Conservation (phyloP, 1,140 invertebrate species). For the Drosophila athabasca region DNA sequence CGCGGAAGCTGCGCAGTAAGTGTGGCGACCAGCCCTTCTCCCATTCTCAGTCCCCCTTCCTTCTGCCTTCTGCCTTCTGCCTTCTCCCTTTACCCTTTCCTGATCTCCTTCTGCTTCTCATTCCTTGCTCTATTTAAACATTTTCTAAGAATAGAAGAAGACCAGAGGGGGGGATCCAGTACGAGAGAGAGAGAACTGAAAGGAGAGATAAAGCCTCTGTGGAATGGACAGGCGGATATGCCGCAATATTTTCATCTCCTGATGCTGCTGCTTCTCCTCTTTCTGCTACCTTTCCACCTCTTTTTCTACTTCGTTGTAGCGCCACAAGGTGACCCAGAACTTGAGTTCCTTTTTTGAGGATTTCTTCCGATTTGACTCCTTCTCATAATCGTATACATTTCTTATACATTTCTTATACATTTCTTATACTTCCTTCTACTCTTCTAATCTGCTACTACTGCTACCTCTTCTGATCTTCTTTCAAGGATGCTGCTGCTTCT, state of each 20-base stretch:
- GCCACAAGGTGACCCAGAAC: no score
- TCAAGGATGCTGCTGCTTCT: no score
- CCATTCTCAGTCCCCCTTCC: conserved; percentile 6
- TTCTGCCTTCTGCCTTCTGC: no score
- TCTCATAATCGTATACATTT: no score
- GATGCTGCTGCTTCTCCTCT: conserved; percentile 1
- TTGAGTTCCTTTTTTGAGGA: no score
- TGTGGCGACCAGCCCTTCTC: conserved; percentile 57
- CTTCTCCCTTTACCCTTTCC: background rate
- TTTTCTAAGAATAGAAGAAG: conserved; percentile 48
- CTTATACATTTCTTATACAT: no score
- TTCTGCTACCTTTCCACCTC: background rate
- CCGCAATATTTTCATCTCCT: conserved; percentile 33
- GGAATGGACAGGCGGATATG: conserved; percentile 27
- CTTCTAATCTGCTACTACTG: no score
- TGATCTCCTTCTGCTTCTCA: conserved; percentile 6
- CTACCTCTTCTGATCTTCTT: no score
- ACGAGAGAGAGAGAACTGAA: conserved; percentile 6
- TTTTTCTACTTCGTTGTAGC: no score
- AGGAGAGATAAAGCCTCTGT: no score
- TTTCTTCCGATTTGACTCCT: no score
- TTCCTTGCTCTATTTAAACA: conserved; percentile 7
- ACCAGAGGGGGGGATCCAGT: background rate
- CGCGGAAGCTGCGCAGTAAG: conserved; percentile 74
- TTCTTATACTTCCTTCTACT: no score